phyloP scores from a whole-genome alignment of 92 coral and sea anemone species.

The Phenganax subtilis region DNA sequence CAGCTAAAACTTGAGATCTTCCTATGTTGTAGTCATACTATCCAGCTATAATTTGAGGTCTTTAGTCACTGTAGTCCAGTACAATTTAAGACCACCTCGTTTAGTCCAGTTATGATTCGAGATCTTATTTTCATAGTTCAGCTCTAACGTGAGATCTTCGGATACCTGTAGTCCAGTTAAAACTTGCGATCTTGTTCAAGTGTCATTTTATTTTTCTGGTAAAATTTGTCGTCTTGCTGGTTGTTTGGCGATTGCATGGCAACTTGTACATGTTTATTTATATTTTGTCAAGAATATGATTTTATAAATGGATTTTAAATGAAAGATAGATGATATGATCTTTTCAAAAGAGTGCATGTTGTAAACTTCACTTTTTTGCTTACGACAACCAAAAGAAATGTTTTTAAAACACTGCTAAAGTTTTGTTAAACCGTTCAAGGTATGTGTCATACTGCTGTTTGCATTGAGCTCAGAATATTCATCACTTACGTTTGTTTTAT shows the following conservation, averaged over 20 bases:
- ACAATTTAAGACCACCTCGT: no score
- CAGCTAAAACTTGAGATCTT: no score
- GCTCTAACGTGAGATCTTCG: no score
- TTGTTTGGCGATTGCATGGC: slow-evolving; percentile 38
- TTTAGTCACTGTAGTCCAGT: no score
- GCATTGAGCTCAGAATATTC: neutral
- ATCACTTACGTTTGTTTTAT: neutral
- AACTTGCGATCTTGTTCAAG: neutral
- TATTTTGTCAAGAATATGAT: neutral
- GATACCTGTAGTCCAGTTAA: neutral
- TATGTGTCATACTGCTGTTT: slow-evolving; percentile 16
- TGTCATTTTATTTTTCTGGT: neutral
- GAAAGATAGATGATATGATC: neutral
- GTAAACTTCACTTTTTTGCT: slow-evolving; percentile 1
- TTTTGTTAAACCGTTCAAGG: neutral
- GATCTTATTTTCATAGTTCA: no score
- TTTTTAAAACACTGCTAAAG: neutral
- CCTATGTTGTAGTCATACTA: no score
- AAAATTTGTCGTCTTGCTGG: slow-evolving; percentile 27
- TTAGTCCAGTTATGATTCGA: no score
- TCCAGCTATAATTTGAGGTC: no score
- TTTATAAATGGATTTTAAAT: neutral
- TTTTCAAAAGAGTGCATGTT: neutral
- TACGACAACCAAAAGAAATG: slow-evolving; percentile 8
- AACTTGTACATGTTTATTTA: neutral